Conservation (phyloP, 2,888 invertebrate genomes). For the Drosophila nigricruria region DNA sequence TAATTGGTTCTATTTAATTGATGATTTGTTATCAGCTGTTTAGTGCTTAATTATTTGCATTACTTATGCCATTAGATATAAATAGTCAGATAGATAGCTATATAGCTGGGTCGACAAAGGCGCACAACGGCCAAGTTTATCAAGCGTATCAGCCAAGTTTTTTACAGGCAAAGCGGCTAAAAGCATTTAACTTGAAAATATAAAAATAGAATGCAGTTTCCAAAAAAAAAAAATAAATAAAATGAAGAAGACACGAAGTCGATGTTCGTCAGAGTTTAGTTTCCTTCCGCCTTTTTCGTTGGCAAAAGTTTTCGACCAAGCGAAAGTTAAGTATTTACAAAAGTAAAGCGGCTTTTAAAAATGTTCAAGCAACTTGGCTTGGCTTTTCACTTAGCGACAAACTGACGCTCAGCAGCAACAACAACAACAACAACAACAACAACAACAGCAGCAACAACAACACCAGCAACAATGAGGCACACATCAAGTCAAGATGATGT, state of each 20-base stretch:
- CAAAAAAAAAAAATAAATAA: not conserved
- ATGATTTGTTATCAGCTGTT: constrained; percentile 77
- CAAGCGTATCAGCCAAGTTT: constrained; percentile 53
- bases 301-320: constrained; percentile 59
- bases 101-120: constrained; percentile 8
- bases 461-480: constrained; percentile 32
- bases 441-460: constrained; percentile 14
- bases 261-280: constrained; percentile 43
- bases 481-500: constrained; percentile 67
- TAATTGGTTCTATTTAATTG: constrained; percentile 74
- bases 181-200: constrained; percentile 57
- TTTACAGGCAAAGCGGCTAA: constrained; percentile 68
- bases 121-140: constrained; percentile 25
- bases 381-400: constrained; percentile 70
- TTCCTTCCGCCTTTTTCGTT: constrained; percentile 34
- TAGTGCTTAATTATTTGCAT: constrained; percentile 70
- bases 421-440: constrained; percentile 7
- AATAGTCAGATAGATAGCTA: not conserved
- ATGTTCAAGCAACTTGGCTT: constrained; percentile 65
- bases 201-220: constrained; percentile 26
- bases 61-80: constrained; percentile 41
- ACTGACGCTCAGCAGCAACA: constrained; percentile 31
- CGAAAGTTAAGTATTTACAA: constrained; percentile 61
- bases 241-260: constrained; percentile 2
- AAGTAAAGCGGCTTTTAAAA: constrained; percentile 78